Evolutionary conservation across 2,113 vertebrate genomes (phyloP).

Genomic region (Corapipo altera): DNA sequence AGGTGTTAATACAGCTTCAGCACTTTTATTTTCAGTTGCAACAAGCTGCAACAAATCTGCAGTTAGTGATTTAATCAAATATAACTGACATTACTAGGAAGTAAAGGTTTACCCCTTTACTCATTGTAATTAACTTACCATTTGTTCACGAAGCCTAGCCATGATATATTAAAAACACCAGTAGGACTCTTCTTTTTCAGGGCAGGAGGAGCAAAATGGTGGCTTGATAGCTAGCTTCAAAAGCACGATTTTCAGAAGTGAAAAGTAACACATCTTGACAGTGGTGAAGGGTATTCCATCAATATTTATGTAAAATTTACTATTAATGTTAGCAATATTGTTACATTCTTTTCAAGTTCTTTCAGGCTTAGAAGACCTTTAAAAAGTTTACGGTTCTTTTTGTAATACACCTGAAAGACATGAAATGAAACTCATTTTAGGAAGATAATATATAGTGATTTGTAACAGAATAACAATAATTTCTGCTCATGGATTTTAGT

Average conservation of each 20-base stretch:
- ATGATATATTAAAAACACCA: background rate
- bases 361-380: background rate
- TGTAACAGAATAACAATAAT: background rate
- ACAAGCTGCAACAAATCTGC: background rate
- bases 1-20: background rate
- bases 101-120: background rate
- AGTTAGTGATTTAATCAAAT: slow-evolving; percentile 19
- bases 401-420: background rate
- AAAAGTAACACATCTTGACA: background rate
- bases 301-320: background rate
- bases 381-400: background rate
- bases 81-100: background rate
- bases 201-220: background rate
- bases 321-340: background rate
- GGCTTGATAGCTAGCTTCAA: background rate
- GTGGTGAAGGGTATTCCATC: background rate
- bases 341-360: background rate
- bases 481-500: background rate
- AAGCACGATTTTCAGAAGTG: background rate
- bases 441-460: background rate
- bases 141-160: background rate
- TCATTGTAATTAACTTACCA: background rate
- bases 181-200: background rate
- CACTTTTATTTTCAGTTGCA: slow-evolving; percentile 18
- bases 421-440: background rate